Conservation (phyloP, 2,888 invertebrate species). For the Epinotia nisella region DNA sequence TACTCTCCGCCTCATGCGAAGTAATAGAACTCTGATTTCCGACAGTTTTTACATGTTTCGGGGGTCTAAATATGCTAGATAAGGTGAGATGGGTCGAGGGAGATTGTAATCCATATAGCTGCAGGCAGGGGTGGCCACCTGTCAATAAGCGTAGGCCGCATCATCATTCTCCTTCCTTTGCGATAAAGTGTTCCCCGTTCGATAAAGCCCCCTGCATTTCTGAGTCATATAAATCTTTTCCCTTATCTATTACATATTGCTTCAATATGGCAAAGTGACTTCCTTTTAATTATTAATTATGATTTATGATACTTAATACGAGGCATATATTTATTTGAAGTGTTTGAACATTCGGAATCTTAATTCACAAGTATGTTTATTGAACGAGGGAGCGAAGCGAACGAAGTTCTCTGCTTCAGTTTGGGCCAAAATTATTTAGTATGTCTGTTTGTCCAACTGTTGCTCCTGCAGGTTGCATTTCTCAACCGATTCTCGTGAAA, state of each 20-base stretch:
- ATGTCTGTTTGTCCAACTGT: too few species aligned
- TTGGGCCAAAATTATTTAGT: too few species aligned
- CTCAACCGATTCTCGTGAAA: too few species aligned
- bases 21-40: too few species aligned
- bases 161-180: slow-evolving; percentile 55
- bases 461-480: too few species aligned
- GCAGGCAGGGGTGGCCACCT: slow-evolving; percentile 46
- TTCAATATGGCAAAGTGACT: slow-evolving; percentile 11
- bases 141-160: slow-evolving; percentile 56
- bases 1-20: too few species aligned
- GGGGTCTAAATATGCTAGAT: too few species aligned
- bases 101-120: slow-evolving; percentile 1
- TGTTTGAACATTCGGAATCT: not conserved
- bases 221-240: slow-evolving; percentile 21
- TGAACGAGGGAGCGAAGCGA: too few species aligned
- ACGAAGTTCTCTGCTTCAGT: too few species aligned
- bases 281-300: slow-evolving; percentile 28
- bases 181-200: slow-evolving; percentile 53
- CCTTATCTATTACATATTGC: slow-evolving; percentile 28
- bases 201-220: slow-evolving; percentile 25
- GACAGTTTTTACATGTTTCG: too few species aligned
- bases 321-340: not conserved
- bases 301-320: slow-evolving; percentile 6
- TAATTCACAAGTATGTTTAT: too few species aligned
- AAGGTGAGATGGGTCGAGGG: not conserved